These are phyloP conservation scores for Folsomia candida DNA, from an alignment of 2,888 invertebrate genomes.

Conservation along the genomic window DNA sequence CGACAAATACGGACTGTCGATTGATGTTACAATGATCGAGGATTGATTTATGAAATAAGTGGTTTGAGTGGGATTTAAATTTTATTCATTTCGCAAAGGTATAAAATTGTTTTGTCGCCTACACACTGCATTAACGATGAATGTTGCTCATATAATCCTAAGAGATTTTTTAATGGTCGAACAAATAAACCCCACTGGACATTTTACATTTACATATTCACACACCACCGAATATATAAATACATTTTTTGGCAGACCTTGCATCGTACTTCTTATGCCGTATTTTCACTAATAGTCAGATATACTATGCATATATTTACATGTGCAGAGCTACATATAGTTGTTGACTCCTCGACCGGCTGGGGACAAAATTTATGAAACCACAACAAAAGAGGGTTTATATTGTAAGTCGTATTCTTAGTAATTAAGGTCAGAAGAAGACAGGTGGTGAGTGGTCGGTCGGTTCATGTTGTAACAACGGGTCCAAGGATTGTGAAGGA, in stretches of 20 bases:
- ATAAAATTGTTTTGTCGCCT: neutral
- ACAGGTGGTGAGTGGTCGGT: conserved; percentile 12
- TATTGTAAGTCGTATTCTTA: neutral
- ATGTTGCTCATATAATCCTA: neutral
- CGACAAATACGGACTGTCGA: neutral
- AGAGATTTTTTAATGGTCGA: neutral
- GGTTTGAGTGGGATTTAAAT: neutral
- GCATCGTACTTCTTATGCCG: no score
- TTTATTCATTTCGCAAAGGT: neutral
- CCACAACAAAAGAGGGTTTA: neutral
- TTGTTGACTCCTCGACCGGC: no score
- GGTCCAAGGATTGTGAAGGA: conserved; percentile 1
- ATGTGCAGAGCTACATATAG: no score
- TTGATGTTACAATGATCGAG: neutral
- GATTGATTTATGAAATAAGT: neutral
- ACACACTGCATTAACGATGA: no score
- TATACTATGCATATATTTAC: no score
- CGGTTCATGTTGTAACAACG: neutral
- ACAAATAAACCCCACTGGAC: neutral
- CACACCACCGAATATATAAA: no score
- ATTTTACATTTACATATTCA: no score
- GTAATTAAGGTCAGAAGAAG: conserved; percentile 5
- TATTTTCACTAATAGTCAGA: no score
- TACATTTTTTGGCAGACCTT: no score
- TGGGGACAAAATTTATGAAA: neutral